These are phyloP conservation scores for Anaspis maculata DNA, from an alignment of 2,888 invertebrate genomes.

Conservation along the genomic window DNA sequence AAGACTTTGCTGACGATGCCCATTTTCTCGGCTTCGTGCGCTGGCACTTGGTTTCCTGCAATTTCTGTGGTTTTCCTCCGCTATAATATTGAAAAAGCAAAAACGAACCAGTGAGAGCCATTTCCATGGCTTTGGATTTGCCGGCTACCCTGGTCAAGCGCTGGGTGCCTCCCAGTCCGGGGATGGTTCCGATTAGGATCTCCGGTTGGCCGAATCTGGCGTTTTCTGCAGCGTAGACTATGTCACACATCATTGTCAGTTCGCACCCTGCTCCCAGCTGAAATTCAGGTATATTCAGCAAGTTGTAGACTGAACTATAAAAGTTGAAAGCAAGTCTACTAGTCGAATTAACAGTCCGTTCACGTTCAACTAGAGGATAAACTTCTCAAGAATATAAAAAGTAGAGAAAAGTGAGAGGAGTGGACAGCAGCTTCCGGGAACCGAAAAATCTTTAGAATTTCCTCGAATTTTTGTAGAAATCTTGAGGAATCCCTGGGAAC, in stretches of 20 bases:
- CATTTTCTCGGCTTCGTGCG: conserved; percentile 85
- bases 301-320: background rate
- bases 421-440: too few species aligned
- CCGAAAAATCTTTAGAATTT: too few species aligned
- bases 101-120: conserved; percentile 75
- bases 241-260: conserved; percentile 98
- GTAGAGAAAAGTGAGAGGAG: too few species aligned
- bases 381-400: too few species aligned
- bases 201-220: conserved; percentile 99
- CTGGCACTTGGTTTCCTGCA: conserved; percentile 74
- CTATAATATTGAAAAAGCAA: conserved; percentile 2
- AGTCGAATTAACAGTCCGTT: too few species aligned
- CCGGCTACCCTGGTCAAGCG: conserved; percentile 77
- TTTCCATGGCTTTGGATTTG: conserved; percentile 98
- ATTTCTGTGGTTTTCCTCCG: too few species aligned
- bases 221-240: conserved; percentile 97
- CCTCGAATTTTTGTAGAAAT: too few species aligned
- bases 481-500: too few species aligned
- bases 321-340: too few species aligned
- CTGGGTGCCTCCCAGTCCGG: conserved; percentile 96
- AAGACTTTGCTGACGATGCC: conserved; percentile 87
- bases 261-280: conserved; percentile 97
- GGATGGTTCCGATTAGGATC: conserved; percentile 94
- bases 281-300: conserved; percentile 14
- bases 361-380: too few species aligned